Conservation (phyloP, 2,888 invertebrate species). For the Tyria jacobaeae region DNA sequence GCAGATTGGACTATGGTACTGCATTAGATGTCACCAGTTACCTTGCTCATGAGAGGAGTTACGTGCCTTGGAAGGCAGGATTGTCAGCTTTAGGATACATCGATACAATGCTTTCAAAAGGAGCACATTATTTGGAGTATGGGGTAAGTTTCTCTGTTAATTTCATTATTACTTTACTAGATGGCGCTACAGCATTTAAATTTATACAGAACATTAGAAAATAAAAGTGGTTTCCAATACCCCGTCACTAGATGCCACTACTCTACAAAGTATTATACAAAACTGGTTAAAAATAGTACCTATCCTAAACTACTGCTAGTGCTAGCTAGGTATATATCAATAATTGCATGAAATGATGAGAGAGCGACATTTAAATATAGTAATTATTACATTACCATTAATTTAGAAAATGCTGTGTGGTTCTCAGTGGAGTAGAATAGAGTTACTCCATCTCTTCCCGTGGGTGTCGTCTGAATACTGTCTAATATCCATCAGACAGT, state of each 20-base stretch:
- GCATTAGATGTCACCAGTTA: slow-evolving; percentile 94
- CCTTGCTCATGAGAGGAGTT: slow-evolving; percentile 92
- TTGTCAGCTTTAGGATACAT: slow-evolving; percentile 92
- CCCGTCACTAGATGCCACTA: neutral
- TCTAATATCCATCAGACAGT: too few relatives aligned
- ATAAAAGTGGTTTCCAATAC: too few relatives aligned
- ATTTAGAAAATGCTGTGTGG: too few relatives aligned
- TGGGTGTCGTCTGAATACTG: too few relatives aligned
- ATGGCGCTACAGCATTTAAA: slow-evolving; percentile 9
- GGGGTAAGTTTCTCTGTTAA: slow-evolving; percentile 63
- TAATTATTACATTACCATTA: too few relatives aligned
- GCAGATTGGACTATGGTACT: slow-evolving; percentile 89
- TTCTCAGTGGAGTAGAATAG: too few relatives aligned
- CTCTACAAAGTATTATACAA: too few relatives aligned
- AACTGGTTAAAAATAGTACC: too few relatives aligned
- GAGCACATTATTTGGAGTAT: slow-evolving; percentile 84
- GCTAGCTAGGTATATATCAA: too few relatives aligned
- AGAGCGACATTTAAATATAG: neutral
- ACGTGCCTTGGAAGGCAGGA: slow-evolving; percentile 95
- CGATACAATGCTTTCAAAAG: slow-evolving; percentile 92
- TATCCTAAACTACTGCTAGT: too few relatives aligned
- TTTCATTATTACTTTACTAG: slow-evolving; percentile 12
- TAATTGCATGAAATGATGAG: neutral
- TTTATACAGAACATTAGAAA: neutral
- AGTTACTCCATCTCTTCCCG: too few relatives aligned